phyloP scores from a whole-genome alignment of 1,140 invertebrate genomes.

The Drosophila lini region DNA sequence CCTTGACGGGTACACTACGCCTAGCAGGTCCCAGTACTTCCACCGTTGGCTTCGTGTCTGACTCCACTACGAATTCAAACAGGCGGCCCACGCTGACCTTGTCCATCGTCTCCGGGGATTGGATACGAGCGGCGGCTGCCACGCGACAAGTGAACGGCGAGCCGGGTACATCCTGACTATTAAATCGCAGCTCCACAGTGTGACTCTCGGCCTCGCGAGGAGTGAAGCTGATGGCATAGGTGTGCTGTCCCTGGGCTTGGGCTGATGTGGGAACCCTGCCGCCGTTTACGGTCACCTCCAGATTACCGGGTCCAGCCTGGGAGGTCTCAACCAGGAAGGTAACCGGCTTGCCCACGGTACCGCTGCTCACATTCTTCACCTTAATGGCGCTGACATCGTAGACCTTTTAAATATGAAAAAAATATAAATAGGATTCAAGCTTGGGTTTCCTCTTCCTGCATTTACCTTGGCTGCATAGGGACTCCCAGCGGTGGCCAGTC shows the following conservation, averaged over 20 bases:
- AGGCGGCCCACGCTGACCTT: conserved; percentile 95
- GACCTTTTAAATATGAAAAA: conserved; percentile 84
- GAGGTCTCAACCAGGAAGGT: conserved; percentile 99
- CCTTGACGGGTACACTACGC: conserved; percentile 88
- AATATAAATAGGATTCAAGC: background rate
- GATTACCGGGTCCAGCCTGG: conserved; percentile 94
- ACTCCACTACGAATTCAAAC: conserved; percentile 94
- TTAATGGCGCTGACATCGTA: conserved; percentile 97
- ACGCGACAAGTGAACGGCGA: conserved; percentile 91
- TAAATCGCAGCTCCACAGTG: conserved; percentile 97
- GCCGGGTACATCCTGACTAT: conserved; percentile 97
- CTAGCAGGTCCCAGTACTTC: conserved; percentile 91
- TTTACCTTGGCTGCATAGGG: conserved; percentile 94
- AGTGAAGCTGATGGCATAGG: conserved; percentile 98
- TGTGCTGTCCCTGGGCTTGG: conserved; percentile 96
- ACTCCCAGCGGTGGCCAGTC: conserved; percentile 92
- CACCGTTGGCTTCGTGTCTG: conserved; percentile 90
- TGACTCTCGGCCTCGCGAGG: conserved; percentile 95
- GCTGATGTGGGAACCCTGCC: conserved; percentile 97
- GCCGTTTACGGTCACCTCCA: conserved; percentile 98
- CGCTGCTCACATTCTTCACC: conserved; percentile 95
- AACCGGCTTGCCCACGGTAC: conserved; percentile 96
- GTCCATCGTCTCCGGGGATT: conserved; percentile 91
- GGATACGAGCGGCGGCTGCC: conserved; percentile 90
- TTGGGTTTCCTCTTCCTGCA: background rate